These are phyloP conservation scores for Drosophila percnosoma DNA, from an alignment of 2,888 invertebrate species.

Conservation along the genomic window DNA sequence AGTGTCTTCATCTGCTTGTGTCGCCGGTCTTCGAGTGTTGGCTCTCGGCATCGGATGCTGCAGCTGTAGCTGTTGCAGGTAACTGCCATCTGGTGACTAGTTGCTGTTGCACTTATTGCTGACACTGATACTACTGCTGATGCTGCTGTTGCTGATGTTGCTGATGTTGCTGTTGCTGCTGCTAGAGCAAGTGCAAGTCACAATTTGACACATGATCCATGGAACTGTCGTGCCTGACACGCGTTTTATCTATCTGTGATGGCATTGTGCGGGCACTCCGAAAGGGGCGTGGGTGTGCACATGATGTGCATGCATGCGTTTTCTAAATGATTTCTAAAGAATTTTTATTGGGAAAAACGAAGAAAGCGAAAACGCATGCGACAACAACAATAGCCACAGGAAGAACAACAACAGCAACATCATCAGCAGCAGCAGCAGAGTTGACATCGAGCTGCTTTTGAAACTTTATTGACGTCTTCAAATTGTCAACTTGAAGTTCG, in stretches of 20 bases:
- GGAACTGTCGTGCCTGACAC: slow-evolving; percentile 76
- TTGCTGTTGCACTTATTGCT: slow-evolving; percentile 48
- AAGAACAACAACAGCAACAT: slow-evolving; percentile 12
- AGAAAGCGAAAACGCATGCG: slow-evolving; percentile 55
- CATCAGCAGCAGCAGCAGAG: slow-evolving; percentile 28
- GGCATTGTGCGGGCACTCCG: slow-evolving; percentile 21
- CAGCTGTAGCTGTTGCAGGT: slow-evolving; percentile 25
- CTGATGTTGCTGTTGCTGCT: slow-evolving; percentile 12
- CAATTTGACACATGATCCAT: slow-evolving; percentile 80
- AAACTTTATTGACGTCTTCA: slow-evolving; percentile 78
- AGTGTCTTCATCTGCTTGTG: slow-evolving; percentile 5
- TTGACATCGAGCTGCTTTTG: slow-evolving; percentile 57
- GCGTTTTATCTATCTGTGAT: slow-evolving; percentile 70
- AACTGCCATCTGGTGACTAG: slow-evolving; percentile 34
- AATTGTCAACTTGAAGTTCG: slow-evolving; percentile 74
- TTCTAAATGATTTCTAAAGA: slow-evolving; percentile 73
- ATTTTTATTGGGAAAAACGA: slow-evolving; percentile 74
- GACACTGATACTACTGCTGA: slow-evolving; percentile 22
- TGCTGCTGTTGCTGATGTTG: slow-evolving; percentile 15
- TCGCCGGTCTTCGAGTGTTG: slow-evolving; percentile 20
- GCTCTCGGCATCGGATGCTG: slow-evolving; percentile 17
- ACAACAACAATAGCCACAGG: slow-evolving; percentile 29
- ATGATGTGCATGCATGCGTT: slow-evolving; percentile 76
- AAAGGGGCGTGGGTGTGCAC: slow-evolving; percentile 56
- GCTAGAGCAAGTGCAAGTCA: slow-evolving; percentile 67